Percentiles rank a stretch among this genome's conserved stretches.
phyloP scores from a whole-genome alignment of 2,888 invertebrate species.

The Drosophila tripunctata region DNA sequence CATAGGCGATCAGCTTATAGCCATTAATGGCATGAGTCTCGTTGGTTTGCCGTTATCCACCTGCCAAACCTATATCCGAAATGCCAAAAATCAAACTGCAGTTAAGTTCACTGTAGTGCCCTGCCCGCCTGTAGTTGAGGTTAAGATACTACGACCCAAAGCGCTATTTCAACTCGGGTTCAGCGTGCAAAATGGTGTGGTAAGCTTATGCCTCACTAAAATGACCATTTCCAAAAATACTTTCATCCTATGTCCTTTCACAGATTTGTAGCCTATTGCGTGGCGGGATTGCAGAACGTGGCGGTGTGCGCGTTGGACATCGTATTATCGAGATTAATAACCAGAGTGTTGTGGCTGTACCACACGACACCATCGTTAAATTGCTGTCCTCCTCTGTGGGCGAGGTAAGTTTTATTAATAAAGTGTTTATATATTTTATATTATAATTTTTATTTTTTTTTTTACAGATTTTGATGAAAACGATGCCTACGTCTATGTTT shows the following conservation, averaged over 20 bases:
- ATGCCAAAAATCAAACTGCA: conserved; percentile 98
- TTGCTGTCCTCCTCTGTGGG: conserved; percentile 99
- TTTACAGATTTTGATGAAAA: conserved; percentile 98
- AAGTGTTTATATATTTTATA: not conserved
- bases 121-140: conserved; percentile 99
- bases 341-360: conserved; percentile 99
- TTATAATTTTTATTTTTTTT: not conserved
- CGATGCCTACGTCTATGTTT: conserved; percentile 99
- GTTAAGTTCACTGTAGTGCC: conserved; percentile 99
- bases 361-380: conserved; percentile 99
- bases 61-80: conserved; percentile 99
- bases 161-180: conserved; percentile 99
- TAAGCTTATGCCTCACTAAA: conserved; percentile 84
- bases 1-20: conserved; percentile 99
- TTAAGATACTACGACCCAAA: conserved; percentile 99
- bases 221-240: not conserved
- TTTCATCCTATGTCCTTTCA: too few species aligned
- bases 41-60: conserved; percentile 98
- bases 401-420: conserved; percentile 88
- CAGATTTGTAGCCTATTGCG: conserved; percentile 98
- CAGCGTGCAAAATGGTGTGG: conserved; percentile 99
- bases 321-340: conserved; percentile 99
- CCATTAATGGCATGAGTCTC: conserved; percentile 98
- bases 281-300: conserved; percentile 99
- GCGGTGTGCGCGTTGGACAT: conserved; percentile 99